Percentiles rank a stretch among this genome's conserved stretches.
Evolutionary conservation across 1,140 invertebrate genomes (phyloP).

Genomic region (Papilio xuthus): DNA sequence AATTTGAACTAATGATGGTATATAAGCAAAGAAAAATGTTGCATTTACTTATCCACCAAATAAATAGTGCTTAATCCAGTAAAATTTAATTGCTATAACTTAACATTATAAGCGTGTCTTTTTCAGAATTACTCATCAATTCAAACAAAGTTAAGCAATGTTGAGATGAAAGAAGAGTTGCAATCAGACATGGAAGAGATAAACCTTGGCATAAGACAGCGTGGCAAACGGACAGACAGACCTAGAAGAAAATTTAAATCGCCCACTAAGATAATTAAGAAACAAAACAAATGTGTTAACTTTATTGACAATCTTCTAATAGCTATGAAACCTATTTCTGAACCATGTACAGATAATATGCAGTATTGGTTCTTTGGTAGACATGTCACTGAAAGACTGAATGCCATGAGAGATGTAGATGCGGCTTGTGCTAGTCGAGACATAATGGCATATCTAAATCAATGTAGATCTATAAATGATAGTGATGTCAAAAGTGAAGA

Average conservation of each 20-base stretch:
- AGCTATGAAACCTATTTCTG: constrained; percentile 59
- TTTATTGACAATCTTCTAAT: constrained; percentile 64
- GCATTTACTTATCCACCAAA: too few species aligned
- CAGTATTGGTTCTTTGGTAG: constrained; percentile 69
- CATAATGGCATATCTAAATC: constrained; percentile 56
- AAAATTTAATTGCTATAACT: not conserved
- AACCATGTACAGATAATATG: constrained; percentile 38
- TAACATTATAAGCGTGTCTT: constrained; percentile 12
- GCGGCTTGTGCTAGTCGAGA: constrained; percentile 59
- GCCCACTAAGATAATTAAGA: constrained; percentile 42
- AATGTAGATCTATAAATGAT: constrained; percentile 26
- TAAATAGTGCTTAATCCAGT: too few species aligned
- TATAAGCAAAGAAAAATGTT: not conserved
- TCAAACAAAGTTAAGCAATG: constrained; percentile 37
- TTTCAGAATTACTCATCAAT: constrained; percentile 48
- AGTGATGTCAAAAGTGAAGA: constrained; percentile 29
- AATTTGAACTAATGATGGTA: too few species aligned
- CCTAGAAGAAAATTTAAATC: constrained; percentile 50
- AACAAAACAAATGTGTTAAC: constrained; percentile 54
- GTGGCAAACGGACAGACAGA: constrained; percentile 60
- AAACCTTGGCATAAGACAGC: constrained; percentile 51
- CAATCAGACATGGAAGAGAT: constrained; percentile 52
- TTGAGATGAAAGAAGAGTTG: constrained; percentile 54
- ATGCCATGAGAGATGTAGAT: constrained; percentile 63
- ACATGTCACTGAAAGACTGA: constrained; percentile 65